Evolutionary conservation across 2,113 vertebrate species (phyloP).

Genomic region (Siphamia tubifer): DNA sequence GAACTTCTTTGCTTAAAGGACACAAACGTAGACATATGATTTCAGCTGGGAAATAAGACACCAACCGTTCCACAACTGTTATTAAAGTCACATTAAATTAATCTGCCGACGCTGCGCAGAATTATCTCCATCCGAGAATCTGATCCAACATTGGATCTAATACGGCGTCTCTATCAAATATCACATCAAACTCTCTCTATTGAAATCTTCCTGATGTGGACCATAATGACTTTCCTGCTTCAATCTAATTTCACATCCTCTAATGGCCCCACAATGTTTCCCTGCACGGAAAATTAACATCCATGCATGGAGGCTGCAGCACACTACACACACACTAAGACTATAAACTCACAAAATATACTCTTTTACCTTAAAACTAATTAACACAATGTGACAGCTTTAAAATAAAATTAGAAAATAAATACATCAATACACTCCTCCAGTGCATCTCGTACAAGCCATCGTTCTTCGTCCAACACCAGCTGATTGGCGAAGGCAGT

Average conservation of each 20-base stretch:
- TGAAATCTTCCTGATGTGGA: slow-evolving; percentile 70
- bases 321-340: too few relatives aligned
- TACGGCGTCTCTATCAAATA: slow-evolving; percentile 66
- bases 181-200: slow-evolving; percentile 64
- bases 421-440: too few relatives aligned
- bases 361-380: too few relatives aligned
- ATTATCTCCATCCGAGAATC: slow-evolving; percentile 53
- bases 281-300: slow-evolving; percentile 62
- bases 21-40: slow-evolving; percentile 75
- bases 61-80: slow-evolving; percentile 44
- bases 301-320: slow-evolving; percentile 37
- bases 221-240: slow-evolving; percentile 72
- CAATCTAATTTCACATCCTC: slow-evolving; percentile 73
- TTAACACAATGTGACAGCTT: too few relatives aligned
- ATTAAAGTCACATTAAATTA: slow-evolving; percentile 57
- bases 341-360: too few relatives aligned
- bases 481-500: too few relatives aligned
- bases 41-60: slow-evolving; percentile 50
- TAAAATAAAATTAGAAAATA: too few relatives aligned
- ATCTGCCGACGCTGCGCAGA: slow-evolving; percentile 37
- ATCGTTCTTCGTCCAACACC: too few relatives aligned
- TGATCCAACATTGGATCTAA: slow-evolving; percentile 57
- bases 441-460: too few relatives aligned
- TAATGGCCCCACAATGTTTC: slow-evolving; percentile 70
- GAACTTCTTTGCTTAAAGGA: slow-evolving; percentile 35